Evolutionary conservation across 2,797 vertebrate genomes (phyloP), one percentile per base, ranked within the genome.

Genomic region (Brachyrhaphis roseni): DNA sequence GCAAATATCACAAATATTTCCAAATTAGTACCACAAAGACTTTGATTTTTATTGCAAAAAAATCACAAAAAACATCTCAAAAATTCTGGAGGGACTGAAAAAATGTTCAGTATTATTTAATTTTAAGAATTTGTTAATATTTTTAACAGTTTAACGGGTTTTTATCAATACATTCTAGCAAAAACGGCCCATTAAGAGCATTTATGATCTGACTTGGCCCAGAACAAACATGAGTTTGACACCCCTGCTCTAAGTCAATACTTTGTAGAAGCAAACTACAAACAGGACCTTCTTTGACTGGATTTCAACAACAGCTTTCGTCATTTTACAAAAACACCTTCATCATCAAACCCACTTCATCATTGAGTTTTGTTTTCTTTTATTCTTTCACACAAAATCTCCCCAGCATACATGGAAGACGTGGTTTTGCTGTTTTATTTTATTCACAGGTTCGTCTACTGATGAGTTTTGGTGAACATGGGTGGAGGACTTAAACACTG

Each of bases 401-500:
- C 36, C 8, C 36, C 8, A 68, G 23, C 34, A 10, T 8, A 4
- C 36, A 26, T 68, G 20, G 20, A 39, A 11, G 16, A 68, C 1
- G 34, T 39, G 34, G 34, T 23, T 66, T 66, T 20, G 28, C 36
- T 11, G 62, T 39, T 15, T 26, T 68, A 68, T 41, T 28, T 70
- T 15, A n/a, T n/a, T 7, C 1, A 15, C 7, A 45, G 6, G 26
- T 70, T 70, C 1, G 2, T 26, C 2, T 53, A 79, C 78, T 82
- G 71, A 82, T 79, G 78, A 72, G 77, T 80, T 59, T 59, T 83
- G 81, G 72, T 75, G 45, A 76, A 79, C 77, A 78, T 13, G 49
- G 36, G 77, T 87, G 86, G 90, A 13, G 41, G 41, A 45, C 26
- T 90, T 83, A 82, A 77, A 78, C 75, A 79, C 75, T 74, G 73